These are phyloP conservation scores for Arrhamphus sclerolepis DNA, from an alignment of 2,797 vertebrate species.

Conservation along the genomic window DNA sequence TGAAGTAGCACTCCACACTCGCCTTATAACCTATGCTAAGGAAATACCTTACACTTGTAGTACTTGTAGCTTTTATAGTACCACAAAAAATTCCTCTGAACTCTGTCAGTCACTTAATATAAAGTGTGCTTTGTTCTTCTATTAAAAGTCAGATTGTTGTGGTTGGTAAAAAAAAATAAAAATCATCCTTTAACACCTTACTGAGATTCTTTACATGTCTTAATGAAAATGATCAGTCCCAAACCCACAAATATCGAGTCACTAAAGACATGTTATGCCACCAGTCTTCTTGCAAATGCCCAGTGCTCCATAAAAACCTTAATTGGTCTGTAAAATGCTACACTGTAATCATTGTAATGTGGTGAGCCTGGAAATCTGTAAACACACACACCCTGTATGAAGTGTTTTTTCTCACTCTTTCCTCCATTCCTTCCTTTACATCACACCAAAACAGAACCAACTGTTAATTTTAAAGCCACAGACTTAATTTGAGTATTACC, in stretches of 20 bases:
- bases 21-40: constrained; percentile 15
- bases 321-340: constrained; percentile 76
- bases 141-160: constrained; percentile 12
- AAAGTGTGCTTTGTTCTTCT: constrained; percentile 13
- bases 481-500: not conserved
- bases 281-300: constrained; percentile 44
- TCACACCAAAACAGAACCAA: constrained; percentile 49
- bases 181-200: constrained; percentile 14
- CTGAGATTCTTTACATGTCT: constrained; percentile 21
- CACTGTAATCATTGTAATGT: constrained; percentile 73
- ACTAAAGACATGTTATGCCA: constrained; percentile 38
- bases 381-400: constrained; percentile 74
- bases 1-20: constrained; percentile 28
- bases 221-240: constrained; percentile 35
- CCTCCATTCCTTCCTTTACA: constrained; percentile 22
- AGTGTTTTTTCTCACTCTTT: constrained; percentile 47
- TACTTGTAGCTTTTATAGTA: constrained; percentile 27
- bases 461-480: constrained; percentile 32
- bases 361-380: constrained; percentile 68
- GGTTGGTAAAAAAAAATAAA: constrained; percentile 12
- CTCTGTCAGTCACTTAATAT: constrained; percentile 30
- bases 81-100: constrained; percentile 35
- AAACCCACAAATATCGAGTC: constrained; percentile 39
- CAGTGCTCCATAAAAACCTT: constrained; percentile 69
- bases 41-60: constrained; percentile 27